These are phyloP conservation scores for Escarpia spicata DNA, from an alignment of 2,888 invertebrate species.

Conservation along the genomic window DNA sequence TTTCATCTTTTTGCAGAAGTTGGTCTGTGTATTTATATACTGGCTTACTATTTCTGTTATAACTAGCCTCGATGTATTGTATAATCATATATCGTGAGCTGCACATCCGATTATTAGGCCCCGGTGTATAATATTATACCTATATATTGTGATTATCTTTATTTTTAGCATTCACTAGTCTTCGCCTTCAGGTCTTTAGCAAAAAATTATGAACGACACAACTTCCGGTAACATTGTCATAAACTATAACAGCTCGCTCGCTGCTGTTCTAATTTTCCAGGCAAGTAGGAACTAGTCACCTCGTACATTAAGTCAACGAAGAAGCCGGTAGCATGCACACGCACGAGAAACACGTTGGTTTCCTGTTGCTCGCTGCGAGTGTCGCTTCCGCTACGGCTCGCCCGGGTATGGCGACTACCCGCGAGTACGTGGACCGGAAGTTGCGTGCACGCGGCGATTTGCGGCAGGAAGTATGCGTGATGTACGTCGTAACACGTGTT, in stretches of 20 bases:
- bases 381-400: neutral
- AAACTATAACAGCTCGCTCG: neutral
- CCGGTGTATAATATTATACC: neutral
- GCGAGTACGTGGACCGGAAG: neutral
- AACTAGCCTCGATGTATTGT: no score
- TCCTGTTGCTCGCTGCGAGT: neutral
- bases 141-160: neutral
- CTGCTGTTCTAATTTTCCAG: neutral
- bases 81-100: no score
- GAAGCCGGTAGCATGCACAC: neutral
- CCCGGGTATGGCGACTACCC: neutral
- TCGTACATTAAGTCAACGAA: neutral
- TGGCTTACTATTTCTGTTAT: no score
- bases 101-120: neutral
- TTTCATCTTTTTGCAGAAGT: no score
- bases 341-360: neutral
- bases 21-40: no score
- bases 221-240: neutral
- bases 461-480: neutral
- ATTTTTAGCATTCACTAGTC: neutral
- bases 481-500: conserved; percentile 4
- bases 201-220: neutral
- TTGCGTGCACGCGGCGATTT: neutral
- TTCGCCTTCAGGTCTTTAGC: neutral
- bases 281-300: conserved; percentile 7